A percentile compares a stretch with the other conserved stretches of the same genome.
These are phyloP conservation scores for Nasonia vitripennis DNA, from an alignment of 1,140 invertebrate genomes.

Conservation along the genomic window DNA sequence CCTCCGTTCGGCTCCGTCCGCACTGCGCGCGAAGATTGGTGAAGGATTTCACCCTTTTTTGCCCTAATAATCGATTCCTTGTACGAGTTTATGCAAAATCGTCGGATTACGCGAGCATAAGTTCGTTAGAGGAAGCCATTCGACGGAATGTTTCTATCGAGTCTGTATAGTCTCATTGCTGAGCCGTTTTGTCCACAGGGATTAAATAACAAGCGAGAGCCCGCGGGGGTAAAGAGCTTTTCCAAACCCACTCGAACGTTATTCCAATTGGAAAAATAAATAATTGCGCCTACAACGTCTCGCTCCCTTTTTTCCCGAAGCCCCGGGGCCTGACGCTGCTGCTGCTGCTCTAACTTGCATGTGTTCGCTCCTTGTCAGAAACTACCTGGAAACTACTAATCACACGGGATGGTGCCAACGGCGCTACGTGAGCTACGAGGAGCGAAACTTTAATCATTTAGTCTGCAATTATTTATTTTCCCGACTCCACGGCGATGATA, in stretches of 20 bases:
- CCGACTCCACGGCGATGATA: background rate
- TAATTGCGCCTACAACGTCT: background rate
- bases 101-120: background rate
- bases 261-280: constrained; percentile 20
- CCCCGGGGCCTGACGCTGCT: background rate
- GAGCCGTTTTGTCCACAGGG: too few relatives aligned
- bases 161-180: too few relatives aligned
- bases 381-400: constrained; percentile 29
- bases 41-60: background rate
- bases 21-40: background rate
- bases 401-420: background rate
- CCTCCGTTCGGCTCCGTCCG: background rate
- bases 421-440: background rate
- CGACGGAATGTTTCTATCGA: too few relatives aligned
- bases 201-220: too few relatives aligned
- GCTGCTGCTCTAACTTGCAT: background rate
- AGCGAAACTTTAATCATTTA: background rate
- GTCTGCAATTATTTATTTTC: background rate
- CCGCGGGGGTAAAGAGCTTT: background rate
- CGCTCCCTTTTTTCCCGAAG: background rate
- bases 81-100: too few relatives aligned
- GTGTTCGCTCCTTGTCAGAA: constrained; percentile 25
- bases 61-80: too few relatives aligned
- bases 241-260: background rate
- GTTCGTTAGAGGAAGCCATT: background rate